Evolutionary conservation across 2,113 vertebrate species (phyloP).

Genomic region (Antennarius striatus): DNA sequence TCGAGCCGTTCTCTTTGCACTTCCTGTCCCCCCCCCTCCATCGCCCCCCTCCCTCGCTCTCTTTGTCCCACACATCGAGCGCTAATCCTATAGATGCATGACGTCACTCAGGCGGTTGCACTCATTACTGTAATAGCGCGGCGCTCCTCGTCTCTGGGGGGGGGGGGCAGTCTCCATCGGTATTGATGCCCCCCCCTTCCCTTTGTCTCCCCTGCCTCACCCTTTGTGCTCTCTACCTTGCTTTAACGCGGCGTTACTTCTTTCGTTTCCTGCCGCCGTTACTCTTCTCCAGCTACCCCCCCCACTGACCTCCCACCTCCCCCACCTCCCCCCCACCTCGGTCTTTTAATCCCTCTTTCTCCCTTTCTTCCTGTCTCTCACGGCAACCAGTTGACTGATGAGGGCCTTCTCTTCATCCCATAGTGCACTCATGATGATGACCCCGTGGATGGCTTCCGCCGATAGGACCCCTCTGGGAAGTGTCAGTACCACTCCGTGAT

Average conservation of each 20-base stretch:
- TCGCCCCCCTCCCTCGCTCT: slow-evolving; percentile 5
- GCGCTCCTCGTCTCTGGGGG: slow-evolving; percentile 38
- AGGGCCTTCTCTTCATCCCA: slow-evolving; percentile 35
- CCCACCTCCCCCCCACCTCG: slow-evolving; percentile 16
- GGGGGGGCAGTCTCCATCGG: slow-evolving; percentile 54
- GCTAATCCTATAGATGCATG: slow-evolving; percentile 66
- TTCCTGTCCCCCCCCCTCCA: slow-evolving; percentile 22
- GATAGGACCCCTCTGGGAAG: slow-evolving; percentile 63
- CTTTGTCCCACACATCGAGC: slow-evolving; percentile 71
- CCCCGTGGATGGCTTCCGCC: slow-evolving; percentile 56
- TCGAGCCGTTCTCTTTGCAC: slow-evolving; percentile 5
- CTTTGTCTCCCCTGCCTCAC: slow-evolving; percentile 40
- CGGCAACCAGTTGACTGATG: slow-evolving; percentile 31
- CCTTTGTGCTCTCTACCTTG: slow-evolving; percentile 40
- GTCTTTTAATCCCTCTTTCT: slow-evolving; percentile 15
- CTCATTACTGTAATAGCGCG: slow-evolving; percentile 69
- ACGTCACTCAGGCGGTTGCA: slow-evolving; percentile 63
- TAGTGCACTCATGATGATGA: slow-evolving; percentile 61
- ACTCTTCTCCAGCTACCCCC: slow-evolving; percentile 4
- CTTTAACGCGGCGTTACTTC: slow-evolving; percentile 32
- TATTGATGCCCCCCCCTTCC: slow-evolving; percentile 65
- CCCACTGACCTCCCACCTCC: slow-evolving; percentile 29
- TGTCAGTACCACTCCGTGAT: slow-evolving; percentile 62
- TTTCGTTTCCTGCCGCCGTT: slow-evolving; percentile 35
- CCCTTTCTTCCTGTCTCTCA: slow-evolving; percentile 37